Evolutionary conservation across 2,888 invertebrate species (phyloP), one percentile per base, ranked within the genome.

Genomic region (Gari tellinella): DNA sequence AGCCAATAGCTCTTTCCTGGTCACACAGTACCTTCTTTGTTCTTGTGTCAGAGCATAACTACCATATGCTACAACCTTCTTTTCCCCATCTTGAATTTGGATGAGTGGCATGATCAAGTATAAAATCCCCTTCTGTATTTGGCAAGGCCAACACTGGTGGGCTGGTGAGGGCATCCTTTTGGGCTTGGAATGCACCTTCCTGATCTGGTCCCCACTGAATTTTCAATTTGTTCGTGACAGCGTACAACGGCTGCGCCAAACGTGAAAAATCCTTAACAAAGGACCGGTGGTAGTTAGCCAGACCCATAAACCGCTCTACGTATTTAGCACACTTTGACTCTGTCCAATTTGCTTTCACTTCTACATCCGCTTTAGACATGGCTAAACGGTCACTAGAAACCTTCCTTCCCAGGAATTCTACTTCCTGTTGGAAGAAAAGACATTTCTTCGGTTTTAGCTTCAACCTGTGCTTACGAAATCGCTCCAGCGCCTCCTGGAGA

Each of bases 11-110:
- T 79, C 76, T 43, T 74, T 75, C 10, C 70, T 46, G 0, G 82
- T 77, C 1, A 68, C 76, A 43, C 74, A 82, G 46, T 82, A 82
- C 4, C 40, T 60, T 17, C 55, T 25, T 26, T 82, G 81, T 43
- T 52, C 72, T 1, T 55, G 52, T 4, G 64, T 45, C 15, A 82
- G 46, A 1, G 72, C 41, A n/a, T 63, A 66, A 17, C 79, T 75
- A 4, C 64, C 63, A 55, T 72, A 81, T 0, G 79, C 53, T 1
- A 82, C 63, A 7, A 68, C 72, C 19, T 41, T 69, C 53, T 77
- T 81, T 5, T 53, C 25, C 0, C 73, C 77, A 12, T 69, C 56
- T 46, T 82, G 81, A 0, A 83, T 56, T 43, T 82, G 81, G 2
- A 51, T 43, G 1, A n/a, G n/a, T n/a, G n/a, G n/a, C n/a, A n/a